Base-by-base conservation (phyloP, 2,888 invertebrate species). In the Micropterix aruncella region DNA sequence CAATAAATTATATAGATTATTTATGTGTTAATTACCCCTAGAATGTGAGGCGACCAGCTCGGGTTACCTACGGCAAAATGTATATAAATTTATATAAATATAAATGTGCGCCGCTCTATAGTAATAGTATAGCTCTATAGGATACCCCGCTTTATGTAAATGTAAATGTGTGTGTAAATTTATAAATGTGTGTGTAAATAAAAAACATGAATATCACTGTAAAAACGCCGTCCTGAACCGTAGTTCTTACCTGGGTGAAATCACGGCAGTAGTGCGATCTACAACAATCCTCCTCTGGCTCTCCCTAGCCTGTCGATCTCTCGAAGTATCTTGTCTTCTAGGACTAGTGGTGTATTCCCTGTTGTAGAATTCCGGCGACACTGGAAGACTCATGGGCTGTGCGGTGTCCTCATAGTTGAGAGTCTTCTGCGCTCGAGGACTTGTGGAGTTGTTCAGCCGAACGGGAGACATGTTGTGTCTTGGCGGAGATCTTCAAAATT, bases 381-480 rank as follows among this genome's bases (percentile, higher is more conserved):
- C 19, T 62, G 63, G 15, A 62, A 58, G 0, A 61, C 60, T 12
- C 59, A 42, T 41, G 18, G 27, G n/a, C 18, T 27, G 16, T 41
- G 16, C 61, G 38, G 61, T 54, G 2, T 61, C 19, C 0, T 70
- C 70, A 49, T 77, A 77, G 47, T 69, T 75, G 3, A 78, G 51
- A 43, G 75, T 75, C 56, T 76, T 75, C 44, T 74, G 74, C 0
- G 74, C 77, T 60, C 68, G 74, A 0, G 74, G 71, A 0, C 66
- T 68, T 2, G 68, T 65, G 0, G 70, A 39, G 27, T 27, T 27
- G 27, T 27, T 27, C 27, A 27, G 18, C 12, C 18, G 18, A 16
- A 27, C 40, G 3, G 19, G n/a, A 5, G 3, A 14, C 12, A 18
- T n/a, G 9, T 40, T 40, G 12, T 40, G 15, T 12, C 17, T 12